Conservation (phyloP, 2,113 vertebrate species). For the Gasterosteus nipponicus region DNA sequence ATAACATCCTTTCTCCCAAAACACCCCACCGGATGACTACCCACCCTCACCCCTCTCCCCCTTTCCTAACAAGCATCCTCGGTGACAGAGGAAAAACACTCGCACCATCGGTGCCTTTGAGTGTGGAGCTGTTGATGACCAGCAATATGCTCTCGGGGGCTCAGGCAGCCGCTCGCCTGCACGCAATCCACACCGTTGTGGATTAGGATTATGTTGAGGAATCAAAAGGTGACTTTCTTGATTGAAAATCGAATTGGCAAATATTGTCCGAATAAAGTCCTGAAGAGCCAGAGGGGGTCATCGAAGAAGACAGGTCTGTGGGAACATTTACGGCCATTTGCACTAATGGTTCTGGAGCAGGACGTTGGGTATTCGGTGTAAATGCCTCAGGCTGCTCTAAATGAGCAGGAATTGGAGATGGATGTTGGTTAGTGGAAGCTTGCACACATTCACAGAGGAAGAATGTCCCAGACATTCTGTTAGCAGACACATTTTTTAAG, state of each 20-base stretch:
- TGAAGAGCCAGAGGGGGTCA: neutral
- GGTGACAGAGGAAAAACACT: neutral
- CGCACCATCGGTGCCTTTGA: neutral
- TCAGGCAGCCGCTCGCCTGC: neutral
- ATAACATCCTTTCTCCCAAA: neutral
- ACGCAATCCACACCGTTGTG: neutral
- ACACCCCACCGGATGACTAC: neutral
- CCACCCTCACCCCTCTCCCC: neutral
- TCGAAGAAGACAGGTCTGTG: neutral
- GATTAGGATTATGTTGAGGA: neutral
- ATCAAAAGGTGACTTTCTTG: neutral
- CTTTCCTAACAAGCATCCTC: neutral
- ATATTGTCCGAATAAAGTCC: neutral
- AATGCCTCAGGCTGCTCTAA: neutral
- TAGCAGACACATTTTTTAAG: neutral
- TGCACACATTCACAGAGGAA: neutral
- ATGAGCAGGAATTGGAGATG: neutral
- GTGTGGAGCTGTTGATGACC: slow-evolving; percentile 4
- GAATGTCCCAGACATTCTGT: neutral
- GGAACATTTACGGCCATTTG: neutral
- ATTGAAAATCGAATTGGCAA: neutral
- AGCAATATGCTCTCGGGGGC: neutral
- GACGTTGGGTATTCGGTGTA: neutral
- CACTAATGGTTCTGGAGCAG: neutral
- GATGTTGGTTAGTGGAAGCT: neutral